Percentiles rank a stretch among this genome's conserved stretches.
Evolutionary conservation across 2,113 vertebrate species (phyloP).

Genomic region (Scopus umbretta): DNA sequence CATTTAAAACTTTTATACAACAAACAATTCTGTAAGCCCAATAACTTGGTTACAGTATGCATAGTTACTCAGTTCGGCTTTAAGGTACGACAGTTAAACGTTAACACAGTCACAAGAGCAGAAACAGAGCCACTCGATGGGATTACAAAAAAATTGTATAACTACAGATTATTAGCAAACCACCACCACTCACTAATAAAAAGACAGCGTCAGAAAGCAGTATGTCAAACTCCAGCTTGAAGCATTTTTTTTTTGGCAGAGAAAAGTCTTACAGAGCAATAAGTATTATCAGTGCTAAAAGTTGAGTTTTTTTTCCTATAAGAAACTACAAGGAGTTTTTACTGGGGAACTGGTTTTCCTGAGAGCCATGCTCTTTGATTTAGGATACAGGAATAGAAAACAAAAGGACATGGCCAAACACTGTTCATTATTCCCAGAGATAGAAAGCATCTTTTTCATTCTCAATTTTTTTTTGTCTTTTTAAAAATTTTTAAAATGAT

Average conservation of each 20-base stretch:
- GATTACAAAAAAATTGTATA: constrained; percentile 71
- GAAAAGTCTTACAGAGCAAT: constrained; percentile 91
- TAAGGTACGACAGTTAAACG: constrained; percentile 81
- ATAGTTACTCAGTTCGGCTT: constrained; percentile 94
- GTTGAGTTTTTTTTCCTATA: constrained; percentile 89
- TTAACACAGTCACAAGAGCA: constrained; percentile 81
- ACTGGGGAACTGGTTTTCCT: constrained; percentile 96
- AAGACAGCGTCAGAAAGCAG: constrained; percentile 92
- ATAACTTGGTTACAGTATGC: constrained; percentile 93
- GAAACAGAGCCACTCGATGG: constrained; percentile 78
- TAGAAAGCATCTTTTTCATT: constrained; percentile 92
- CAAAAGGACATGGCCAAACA: constrained; percentile 93
- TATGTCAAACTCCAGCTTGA: constrained; percentile 92
- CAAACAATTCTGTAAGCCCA: constrained; percentile 84
- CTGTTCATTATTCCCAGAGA: constrained; percentile 99
- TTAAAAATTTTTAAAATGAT: constrained; percentile 89
- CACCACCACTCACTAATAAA: constrained; percentile 81
- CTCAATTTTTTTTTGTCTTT: constrained; percentile 81
- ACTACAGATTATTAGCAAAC: constrained; percentile 78
- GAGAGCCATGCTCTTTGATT: constrained; percentile 99
- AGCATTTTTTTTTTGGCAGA: constrained; percentile 97
- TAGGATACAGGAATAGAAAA: constrained; percentile 93
- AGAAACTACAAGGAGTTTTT: constrained; percentile 84
- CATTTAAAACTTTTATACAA: constrained; percentile 86
- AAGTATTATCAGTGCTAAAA: constrained; percentile 96